Evolutionary conservation across 2,797 vertebrate species (phyloP).

Genomic region (Urocyon cinereoargenteus): DNA sequence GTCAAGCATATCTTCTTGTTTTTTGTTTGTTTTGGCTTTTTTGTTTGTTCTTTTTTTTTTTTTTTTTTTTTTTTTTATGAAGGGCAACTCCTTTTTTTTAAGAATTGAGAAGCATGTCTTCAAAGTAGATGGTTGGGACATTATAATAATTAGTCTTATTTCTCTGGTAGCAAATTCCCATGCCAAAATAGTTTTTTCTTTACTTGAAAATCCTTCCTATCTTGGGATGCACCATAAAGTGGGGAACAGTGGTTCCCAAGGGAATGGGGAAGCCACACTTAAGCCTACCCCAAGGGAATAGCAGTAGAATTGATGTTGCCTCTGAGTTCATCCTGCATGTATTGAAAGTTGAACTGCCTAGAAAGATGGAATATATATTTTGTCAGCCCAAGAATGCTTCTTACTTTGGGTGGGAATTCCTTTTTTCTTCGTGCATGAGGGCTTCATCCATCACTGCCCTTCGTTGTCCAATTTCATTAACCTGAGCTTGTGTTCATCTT

Average conservation of each 20-base stretch:
- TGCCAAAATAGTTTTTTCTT: not conserved
- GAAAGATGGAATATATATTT: constrained; percentile 67
- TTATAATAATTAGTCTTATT: not conserved
- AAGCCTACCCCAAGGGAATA: not conserved
- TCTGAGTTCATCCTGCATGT: not conserved
- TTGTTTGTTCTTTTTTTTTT: not conserved
- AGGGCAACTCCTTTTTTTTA: not conserved
- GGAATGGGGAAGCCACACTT: not conserved
- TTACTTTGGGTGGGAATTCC: constrained; percentile 79
- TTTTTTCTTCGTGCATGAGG: constrained; percentile 40
- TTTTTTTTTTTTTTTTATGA: not conserved
- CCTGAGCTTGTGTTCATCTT: constrained; percentile 92
- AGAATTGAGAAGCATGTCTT: not conserved
- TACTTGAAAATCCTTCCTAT: not conserved
- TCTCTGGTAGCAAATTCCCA: not conserved
- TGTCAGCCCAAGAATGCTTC: constrained; percentile 81
- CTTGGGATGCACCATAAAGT: not conserved
- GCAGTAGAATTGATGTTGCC: not conserved
- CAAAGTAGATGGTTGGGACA: not conserved
- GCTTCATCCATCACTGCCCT: constrained; percentile 87
- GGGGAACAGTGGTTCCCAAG: not conserved
- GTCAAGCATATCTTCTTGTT: constrained; percentile 57
- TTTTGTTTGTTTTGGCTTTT: not conserved
- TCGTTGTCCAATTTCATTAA: constrained; percentile 95
- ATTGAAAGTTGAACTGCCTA: constrained; percentile 64